These are phyloP conservation scores for Tiaroga cobitis DNA, from an alignment of 2,797 vertebrate species.

Conservation along the genomic window DNA sequence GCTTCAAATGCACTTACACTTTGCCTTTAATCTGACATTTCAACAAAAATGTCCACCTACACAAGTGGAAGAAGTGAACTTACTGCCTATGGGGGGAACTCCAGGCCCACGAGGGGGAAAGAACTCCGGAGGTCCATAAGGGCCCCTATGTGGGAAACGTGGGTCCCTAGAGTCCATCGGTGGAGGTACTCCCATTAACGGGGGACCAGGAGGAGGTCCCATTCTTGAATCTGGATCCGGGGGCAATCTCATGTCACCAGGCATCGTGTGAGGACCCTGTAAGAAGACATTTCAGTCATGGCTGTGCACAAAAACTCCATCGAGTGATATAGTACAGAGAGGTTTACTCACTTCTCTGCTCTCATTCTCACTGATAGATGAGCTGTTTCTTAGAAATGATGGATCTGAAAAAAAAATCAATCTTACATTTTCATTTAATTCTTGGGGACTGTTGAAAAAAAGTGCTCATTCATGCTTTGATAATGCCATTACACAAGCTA, in stretches of 20 bases:
- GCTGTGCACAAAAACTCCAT: not conserved
- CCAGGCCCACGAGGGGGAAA: constrained; percentile 57
- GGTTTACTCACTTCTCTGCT: constrained; percentile 59
- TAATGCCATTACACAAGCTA: constrained; percentile 47
- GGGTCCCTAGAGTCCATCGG: constrained; percentile 59
- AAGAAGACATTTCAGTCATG: not conserved
- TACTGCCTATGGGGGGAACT: constrained; percentile 60
- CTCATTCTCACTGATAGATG: constrained; percentile 56
- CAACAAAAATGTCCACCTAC: not conserved
- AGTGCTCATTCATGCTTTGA: constrained; percentile 44
- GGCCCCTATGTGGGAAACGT: constrained; percentile 53
- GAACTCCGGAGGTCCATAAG: constrained; percentile 62
- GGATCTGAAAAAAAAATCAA: constrained; percentile 41
- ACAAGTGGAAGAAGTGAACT: constrained; percentile 16
- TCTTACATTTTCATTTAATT: constrained; percentile 18
- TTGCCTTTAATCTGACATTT: not conserved
- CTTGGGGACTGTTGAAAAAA: constrained; percentile 22
- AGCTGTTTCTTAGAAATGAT: constrained; percentile 55
- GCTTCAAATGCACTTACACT: not conserved
- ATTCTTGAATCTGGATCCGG: constrained; percentile 57
- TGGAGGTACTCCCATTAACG: constrained; percentile 49
- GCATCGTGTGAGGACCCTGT: constrained; percentile 49
- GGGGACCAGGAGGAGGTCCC: constrained; percentile 45
- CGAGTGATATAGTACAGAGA: not conserved
- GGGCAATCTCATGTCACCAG: constrained; percentile 54